Conservation (phyloP, 2,888 invertebrate genomes). For the Agonopterix arenella region DNA sequence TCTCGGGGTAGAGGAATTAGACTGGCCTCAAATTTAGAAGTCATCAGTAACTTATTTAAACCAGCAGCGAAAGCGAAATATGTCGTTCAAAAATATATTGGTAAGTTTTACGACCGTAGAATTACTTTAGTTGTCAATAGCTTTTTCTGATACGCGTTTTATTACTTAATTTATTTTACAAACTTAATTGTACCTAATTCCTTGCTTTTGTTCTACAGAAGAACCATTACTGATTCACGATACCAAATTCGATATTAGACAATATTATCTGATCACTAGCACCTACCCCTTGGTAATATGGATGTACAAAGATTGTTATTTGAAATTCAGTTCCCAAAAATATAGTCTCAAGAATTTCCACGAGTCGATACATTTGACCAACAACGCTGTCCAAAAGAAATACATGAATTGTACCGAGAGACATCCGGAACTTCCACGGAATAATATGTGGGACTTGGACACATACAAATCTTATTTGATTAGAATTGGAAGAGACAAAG, state of each 20-base stretch:
- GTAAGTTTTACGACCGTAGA: conserved; percentile 56
- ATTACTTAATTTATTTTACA: too few species aligned
- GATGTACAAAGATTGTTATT: conserved; percentile 90
- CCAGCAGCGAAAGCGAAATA: conserved; percentile 78
- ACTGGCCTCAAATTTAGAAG: conserved; percentile 84
- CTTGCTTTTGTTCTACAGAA: conserved; percentile 70
- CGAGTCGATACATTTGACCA: conserved; percentile 91
- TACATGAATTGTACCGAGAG: conserved; percentile 76
- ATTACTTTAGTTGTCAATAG: background rate
- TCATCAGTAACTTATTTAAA: conserved; percentile 80
- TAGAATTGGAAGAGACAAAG: conserved; percentile 73
- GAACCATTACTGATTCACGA: conserved; percentile 88
- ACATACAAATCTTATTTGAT: conserved; percentile 81
- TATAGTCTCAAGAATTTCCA: conserved; percentile 87
- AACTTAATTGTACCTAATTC: background rate
- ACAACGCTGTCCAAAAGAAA: conserved; percentile 90
- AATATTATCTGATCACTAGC: conserved; percentile 91
- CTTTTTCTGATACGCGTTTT: background rate
- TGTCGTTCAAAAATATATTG: conserved; percentile 94
- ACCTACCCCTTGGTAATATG: conserved; percentile 88
- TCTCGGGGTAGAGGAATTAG: conserved; percentile 90
- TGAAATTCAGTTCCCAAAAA: conserved; percentile 90
- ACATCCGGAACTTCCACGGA: conserved; percentile 80
- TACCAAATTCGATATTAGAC: conserved; percentile 94
- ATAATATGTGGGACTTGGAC: conserved; percentile 91